Conservation (phyloP, 2,797 vertebrate species). For the Trachurus trachurus region DNA sequence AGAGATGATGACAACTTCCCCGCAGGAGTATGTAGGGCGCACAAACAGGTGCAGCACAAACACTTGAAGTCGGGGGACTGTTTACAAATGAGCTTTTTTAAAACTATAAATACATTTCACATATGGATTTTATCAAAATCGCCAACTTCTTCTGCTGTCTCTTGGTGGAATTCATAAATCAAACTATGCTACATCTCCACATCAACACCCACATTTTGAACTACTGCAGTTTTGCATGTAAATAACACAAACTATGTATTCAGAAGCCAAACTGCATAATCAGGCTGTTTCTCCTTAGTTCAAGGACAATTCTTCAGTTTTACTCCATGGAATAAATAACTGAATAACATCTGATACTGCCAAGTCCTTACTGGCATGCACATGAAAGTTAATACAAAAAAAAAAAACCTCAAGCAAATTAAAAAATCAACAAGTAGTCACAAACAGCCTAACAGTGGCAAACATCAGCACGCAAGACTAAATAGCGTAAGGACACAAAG, state of each 20-base stretch:
- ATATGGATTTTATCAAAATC: neutral
- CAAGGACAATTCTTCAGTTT: neutral
- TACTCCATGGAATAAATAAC: neutral
- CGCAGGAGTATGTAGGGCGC: constrained; percentile 47
- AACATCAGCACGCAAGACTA: constrained; percentile 36
- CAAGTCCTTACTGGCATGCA: neutral
- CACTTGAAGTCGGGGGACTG: constrained; percentile 21
- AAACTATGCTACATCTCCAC: neutral
- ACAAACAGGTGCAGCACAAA: constrained; percentile 69
- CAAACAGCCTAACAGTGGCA: constrained; percentile 29
- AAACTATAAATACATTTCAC: constrained; percentile 26
- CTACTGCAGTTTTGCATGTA: neutral
- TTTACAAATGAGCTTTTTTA: constrained; percentile 28
- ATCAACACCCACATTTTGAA: neutral
- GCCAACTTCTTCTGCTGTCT: neutral
- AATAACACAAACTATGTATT: neutral
- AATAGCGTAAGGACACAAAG: constrained; percentile 18
- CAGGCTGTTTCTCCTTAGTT: neutral
- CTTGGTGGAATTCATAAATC: neutral
- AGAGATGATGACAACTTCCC: constrained; percentile 68
- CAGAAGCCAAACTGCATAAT: neutral
- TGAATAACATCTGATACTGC: constrained; percentile 14
- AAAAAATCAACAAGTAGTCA: constrained; percentile 23
- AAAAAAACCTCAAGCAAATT: neutral
- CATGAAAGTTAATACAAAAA: neutral